These are phyloP conservation scores for Corythoichthys haematopterus DNA, from an alignment of 2,113 vertebrate species.

Conservation along the genomic window DNA sequence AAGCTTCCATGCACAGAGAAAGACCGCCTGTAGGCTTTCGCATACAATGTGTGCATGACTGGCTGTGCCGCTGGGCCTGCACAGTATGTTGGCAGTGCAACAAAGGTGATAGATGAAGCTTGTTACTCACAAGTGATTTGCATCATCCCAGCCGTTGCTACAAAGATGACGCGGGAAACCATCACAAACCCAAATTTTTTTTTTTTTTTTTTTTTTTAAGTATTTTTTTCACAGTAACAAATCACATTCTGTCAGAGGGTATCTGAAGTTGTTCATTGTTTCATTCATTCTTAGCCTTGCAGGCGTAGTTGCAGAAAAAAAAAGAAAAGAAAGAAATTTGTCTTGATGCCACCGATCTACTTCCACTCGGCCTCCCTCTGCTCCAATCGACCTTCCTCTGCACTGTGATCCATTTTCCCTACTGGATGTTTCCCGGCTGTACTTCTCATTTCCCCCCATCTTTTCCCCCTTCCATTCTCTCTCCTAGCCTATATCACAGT, in stretches of 20 bases:
- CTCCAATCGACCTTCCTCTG: constrained; percentile 50
- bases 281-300: constrained; percentile 40
- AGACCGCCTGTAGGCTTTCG: constrained; percentile 39
- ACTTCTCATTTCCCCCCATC: constrained; percentile 24
- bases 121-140: constrained; percentile 62
- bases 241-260: constrained; percentile 30
- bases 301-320: constrained; percentile 3
- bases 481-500: constrained; percentile 30
- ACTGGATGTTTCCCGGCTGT: constrained; percentile 50
- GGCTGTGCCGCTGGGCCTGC: constrained; percentile 29
- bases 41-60: constrained; percentile 42
- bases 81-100: constrained; percentile 33
- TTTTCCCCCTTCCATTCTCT: constrained; percentile 29
- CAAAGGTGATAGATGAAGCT: constrained; percentile 62
- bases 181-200: constrained; percentile 23
- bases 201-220: background rate
- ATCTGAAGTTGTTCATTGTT: constrained; percentile 27
- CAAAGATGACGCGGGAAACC: constrained; percentile 35
- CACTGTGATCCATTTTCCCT: constrained; percentile 55
- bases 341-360: constrained; percentile 31
- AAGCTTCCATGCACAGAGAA: constrained; percentile 41
- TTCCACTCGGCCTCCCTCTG: constrained; percentile 30
- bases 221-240: constrained; percentile 25
- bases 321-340: constrained; percentile 7
- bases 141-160: constrained; percentile 57